Evolutionary conservation across 2,888 invertebrate species (phyloP).

Genomic region (Stramonita haemastoma): DNA sequence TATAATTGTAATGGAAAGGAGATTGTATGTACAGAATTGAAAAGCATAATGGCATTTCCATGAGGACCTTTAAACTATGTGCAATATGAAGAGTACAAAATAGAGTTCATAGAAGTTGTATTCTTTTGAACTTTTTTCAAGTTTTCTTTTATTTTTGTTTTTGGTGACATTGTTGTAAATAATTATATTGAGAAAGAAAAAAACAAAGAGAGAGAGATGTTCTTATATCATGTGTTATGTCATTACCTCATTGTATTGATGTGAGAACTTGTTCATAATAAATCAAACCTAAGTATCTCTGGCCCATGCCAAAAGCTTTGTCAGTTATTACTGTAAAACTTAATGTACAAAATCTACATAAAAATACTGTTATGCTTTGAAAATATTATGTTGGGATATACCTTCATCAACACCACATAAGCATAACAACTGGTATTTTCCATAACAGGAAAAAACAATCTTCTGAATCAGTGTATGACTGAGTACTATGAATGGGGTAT

Average conservation of each 20-base stretch:
- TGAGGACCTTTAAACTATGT: not conserved
- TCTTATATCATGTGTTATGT: not conserved
- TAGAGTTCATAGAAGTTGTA: not conserved
- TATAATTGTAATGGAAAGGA: not conserved
- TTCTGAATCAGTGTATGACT: no score
- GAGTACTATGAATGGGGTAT: no score
- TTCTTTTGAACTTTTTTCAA: not conserved
- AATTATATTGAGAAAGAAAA: not conserved
- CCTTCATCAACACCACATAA: no score
- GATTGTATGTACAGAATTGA: not conserved
- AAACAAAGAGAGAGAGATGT: not conserved
- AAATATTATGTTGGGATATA: no score
- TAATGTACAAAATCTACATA: no score
- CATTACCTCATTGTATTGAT: not conserved
- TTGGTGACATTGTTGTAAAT: not conserved
- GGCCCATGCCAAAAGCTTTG: no score
- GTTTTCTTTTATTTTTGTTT: not conserved
- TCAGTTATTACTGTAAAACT: no score
- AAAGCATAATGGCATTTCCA: conserved; percentile 1
- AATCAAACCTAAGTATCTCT: no score
- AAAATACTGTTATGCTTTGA: no score
- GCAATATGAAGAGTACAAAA: conserved; percentile 20
- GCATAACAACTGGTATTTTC: no score
- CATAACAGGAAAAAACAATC: no score
- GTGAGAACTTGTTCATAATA: no score